Evolutionary conservation across 2,888 invertebrate species (phyloP).

Genomic region (Spisula subtruncata): DNA sequence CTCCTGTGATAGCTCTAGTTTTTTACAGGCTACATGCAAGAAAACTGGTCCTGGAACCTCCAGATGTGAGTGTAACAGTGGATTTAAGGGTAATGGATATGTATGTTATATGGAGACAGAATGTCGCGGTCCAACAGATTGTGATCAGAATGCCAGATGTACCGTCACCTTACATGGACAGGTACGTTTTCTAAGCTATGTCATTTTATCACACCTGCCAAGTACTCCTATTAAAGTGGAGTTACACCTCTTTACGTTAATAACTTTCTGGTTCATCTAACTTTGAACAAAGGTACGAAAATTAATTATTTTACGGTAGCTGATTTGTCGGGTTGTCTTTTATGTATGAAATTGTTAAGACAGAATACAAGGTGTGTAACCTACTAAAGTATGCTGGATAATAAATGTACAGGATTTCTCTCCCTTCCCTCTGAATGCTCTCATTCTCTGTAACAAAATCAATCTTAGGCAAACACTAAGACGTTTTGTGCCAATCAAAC

Average conservation of each 20-base stretch:
- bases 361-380: neutral
- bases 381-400: neutral
- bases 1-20: too few species aligned
- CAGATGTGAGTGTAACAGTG: slow-evolving; percentile 80
- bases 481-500: too few species aligned
- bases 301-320: too few species aligned
- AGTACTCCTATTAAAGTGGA: too few species aligned
- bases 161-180: slow-evolving; percentile 19
- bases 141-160: slow-evolving; percentile 81
- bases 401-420: neutral
- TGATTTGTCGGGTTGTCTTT: too few species aligned
- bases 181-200: neutral
- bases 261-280: too few species aligned
- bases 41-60: slow-evolving; percentile 80
- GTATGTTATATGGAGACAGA: slow-evolving; percentile 80
- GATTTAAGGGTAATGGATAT: slow-evolving; percentile 84
- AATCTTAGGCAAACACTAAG: too few species aligned
- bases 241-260: too few species aligned
- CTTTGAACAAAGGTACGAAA: too few species aligned
- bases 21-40: slow-evolving; percentile 81
- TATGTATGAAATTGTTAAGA: too few species aligned
- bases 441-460: too few species aligned
- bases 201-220: too few species aligned
- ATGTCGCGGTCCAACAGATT: slow-evolving; percentile 78
- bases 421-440: neutral